Evolutionary conservation across 2,888 invertebrate species (phyloP), one percentile per base, ranked within the genome.

Genomic region (Dione juno): DNA sequence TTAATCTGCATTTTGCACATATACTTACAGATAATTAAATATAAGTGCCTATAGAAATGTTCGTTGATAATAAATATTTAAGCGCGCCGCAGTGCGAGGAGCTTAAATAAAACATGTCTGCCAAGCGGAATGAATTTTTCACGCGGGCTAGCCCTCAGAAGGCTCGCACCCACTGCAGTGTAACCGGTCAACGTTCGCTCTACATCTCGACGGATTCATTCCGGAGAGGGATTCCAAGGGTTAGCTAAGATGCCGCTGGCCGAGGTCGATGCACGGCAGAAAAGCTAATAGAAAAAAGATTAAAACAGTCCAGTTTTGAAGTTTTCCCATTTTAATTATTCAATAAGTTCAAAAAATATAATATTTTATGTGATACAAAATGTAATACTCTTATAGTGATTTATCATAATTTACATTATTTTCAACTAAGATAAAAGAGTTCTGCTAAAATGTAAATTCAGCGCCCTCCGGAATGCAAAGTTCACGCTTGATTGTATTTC

Each of bases 401-500:
- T 61, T 45, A 68, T 82, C 78, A 80, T 78, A 80, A 85, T 88
- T 88, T 87, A 81, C 85, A 87, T 84, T 85, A 85, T 85, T 85
- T 83, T 84, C 80, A 78, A 77, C 80, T 71, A 81, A 84, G 82
- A 84, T 84, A 86, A 84, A n/a, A 82, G 82, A 81, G 66, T 72
- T 74, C 79, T 81, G 75, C 74, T 83, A 83, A 84, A 86, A 88
- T 88, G 87, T 81, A 86, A 88, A 88, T 88, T 86, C 77, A 77
- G 75, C 79, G 73, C 85, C 79, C 83, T 78, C 77, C 80, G 79
- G 84, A 86, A 87, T 87, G 81, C 81, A 84, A 85, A 87, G 84
- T 87, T 88, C 84, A 86, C 81, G 85, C 84, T 84, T 88, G 88
- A 88, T 87, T 88, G 88, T 87, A 88, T 88, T 88, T 84, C 81